A percentile compares a stretch with the other conserved stretches of the same genome.
These are phyloP conservation scores for Nannospalax galili DNA, from an alignment of 2,113 vertebrate genomes.

Conservation along the genomic window DNA sequence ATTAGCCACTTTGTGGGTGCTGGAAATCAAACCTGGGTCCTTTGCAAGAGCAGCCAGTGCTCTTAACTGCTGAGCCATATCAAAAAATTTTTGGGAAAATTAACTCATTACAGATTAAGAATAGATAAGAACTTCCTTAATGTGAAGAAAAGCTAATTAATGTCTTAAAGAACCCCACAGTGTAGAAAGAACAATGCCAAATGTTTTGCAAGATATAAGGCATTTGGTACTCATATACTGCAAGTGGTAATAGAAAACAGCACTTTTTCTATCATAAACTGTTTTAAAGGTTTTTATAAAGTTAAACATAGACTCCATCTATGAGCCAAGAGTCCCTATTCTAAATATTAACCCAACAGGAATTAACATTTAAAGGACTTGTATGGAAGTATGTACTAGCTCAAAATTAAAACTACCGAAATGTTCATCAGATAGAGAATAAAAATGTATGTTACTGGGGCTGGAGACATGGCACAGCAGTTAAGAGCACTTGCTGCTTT, in stretches of 20 bases:
- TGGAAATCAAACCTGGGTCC: no score
- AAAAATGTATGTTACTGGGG: conserved; percentile 31
- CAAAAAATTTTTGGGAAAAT: conserved; percentile 46
- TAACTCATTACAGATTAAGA: neutral
- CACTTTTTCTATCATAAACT: conserved; percentile 49
- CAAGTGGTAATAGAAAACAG: conserved; percentile 62
- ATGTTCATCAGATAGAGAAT: conserved; percentile 11
- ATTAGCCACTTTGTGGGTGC: no score
- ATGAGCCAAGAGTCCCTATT: conserved; percentile 22
- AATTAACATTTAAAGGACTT: conserved; percentile 55
- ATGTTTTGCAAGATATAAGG: neutral
- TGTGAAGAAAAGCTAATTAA: neutral
- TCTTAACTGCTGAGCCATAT: no score
- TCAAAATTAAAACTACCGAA: conserved; percentile 23
- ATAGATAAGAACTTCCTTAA: neutral
- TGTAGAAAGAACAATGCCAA: neutral
- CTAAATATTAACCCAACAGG: conserved; percentile 24
- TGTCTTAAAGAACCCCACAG: neutral
- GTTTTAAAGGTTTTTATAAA: conserved; percentile 62
- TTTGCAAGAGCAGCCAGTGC: no score
- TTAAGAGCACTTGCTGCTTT: no score
- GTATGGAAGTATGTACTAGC: neutral
- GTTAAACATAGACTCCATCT: conserved; percentile 45
- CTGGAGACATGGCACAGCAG: no score
- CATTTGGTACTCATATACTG: conserved; percentile 50